Evolutionary conservation across 2,888 invertebrate species (phyloP).

Genomic region (Empis livida): DNA sequence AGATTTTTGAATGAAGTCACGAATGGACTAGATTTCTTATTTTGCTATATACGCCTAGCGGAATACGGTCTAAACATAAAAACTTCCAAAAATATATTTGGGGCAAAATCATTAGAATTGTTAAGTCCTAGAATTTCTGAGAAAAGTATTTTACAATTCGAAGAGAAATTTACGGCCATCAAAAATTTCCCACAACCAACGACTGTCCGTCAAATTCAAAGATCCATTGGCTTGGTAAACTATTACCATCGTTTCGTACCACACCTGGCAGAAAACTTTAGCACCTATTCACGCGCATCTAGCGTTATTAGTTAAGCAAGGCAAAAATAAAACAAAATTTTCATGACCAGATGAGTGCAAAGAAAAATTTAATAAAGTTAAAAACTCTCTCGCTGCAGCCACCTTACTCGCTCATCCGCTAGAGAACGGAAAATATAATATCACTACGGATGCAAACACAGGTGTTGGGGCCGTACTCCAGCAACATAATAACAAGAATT

Average conservation of each 20-base stretch:
- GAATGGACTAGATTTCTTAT: too few species aligned
- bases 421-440: too few species aligned
- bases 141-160: slow-evolving; percentile 1
- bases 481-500: too few species aligned
- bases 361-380: neutral
- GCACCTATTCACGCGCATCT: neutral
- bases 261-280: neutral
- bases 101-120: neutral
- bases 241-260: slow-evolving; percentile 7
- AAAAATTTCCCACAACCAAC: neutral
- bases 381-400: neutral
- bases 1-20: too few species aligned
- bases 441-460: too few species aligned
- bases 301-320: neutral
- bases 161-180: slow-evolving; percentile 4
- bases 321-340: neutral
- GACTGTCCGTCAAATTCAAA: neutral
- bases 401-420: slow-evolving; percentile 7
- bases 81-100: slow-evolving; percentile 4
- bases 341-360: neutral
- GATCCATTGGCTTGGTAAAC: slow-evolving; percentile 9
- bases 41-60: too few species aligned
- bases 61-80: slow-evolving; percentile 16
- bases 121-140: neutral
- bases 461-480: too few species aligned